A percentile compares a stretch with the other conserved stretches of the same genome.
phyloP scores from a whole-genome alignment of 2,797 vertebrate species.

The Protonibea diacanthus region DNA sequence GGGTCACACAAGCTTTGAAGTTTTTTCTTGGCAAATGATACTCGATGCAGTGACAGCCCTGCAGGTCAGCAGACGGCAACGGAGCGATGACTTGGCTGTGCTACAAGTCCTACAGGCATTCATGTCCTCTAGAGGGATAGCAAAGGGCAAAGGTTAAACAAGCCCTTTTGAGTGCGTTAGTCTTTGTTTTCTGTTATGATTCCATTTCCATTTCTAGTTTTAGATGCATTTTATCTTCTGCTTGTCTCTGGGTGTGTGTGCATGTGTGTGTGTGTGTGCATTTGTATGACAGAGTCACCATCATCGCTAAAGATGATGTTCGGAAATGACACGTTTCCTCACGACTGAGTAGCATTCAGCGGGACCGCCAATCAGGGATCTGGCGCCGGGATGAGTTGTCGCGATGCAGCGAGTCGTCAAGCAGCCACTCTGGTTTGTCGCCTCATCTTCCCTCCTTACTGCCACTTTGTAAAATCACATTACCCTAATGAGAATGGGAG shows the following conservation, averaged over 20 bases:
- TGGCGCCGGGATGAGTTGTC: slow-evolving; percentile 76
- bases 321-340: slow-evolving; percentile 87
- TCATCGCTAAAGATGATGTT: slow-evolving; percentile 63
- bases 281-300: slow-evolving; percentile 43
- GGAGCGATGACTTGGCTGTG: not conserved
- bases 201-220: slow-evolving; percentile 27
- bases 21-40: slow-evolving; percentile 1
- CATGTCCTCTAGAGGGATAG: not conserved
- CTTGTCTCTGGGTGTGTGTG: slow-evolving; percentile 7
- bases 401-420: slow-evolving; percentile 77
- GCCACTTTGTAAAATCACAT: slow-evolving; percentile 86
- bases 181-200: slow-evolving; percentile 4
- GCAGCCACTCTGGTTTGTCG: slow-evolving; percentile 76
- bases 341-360: slow-evolving; percentile 86
- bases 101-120: not conserved
- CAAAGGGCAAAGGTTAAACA: slow-evolving; percentile 35
- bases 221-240: slow-evolving; percentile 21
- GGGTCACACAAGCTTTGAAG: not conserved
- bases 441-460: slow-evolving; percentile 82
- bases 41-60: not conserved
- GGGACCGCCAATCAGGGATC: slow-evolving; percentile 87
- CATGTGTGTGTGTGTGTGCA: not conserved
- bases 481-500: slow-evolving; percentile 93
- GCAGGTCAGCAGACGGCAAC: not conserved
- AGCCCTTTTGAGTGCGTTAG: not conserved